These are phyloP conservation scores for Eupithecia abbreviata DNA, from an alignment of 2,888 invertebrate genomes.

Conservation along the genomic window DNA sequence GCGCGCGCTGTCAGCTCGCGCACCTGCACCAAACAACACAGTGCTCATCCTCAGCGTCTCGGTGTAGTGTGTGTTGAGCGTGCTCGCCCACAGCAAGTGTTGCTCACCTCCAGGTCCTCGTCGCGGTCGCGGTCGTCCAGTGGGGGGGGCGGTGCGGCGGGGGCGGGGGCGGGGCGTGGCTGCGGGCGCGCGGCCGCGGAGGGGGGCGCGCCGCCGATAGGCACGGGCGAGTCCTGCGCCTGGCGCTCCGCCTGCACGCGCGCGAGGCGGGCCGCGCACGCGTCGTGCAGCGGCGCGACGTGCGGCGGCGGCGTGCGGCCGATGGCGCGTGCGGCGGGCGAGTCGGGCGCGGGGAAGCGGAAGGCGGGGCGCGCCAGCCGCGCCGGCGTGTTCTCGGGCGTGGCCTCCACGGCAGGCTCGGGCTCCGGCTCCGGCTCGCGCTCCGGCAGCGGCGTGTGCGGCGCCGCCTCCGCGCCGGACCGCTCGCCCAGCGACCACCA, in stretches of 20 bases:
- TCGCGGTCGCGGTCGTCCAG: slow-evolving; percentile 46
- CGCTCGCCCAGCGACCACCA: slow-evolving; percentile 77
- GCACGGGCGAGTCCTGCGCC: slow-evolving; percentile 74
- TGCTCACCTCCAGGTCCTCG: slow-evolving; percentile 60
- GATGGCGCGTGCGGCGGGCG: slow-evolving; percentile 57
- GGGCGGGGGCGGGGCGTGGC: slow-evolving; percentile 57
- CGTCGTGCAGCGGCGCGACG: slow-evolving; percentile 63
- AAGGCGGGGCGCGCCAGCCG: slow-evolving; percentile 86
- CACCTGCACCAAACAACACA: slow-evolving; percentile 22
- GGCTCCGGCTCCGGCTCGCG: slow-evolving; percentile 88
- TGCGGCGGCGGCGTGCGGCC: slow-evolving; percentile 51
- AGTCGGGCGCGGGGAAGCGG: slow-evolving; percentile 60
- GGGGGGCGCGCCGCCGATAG: slow-evolving; percentile 71
- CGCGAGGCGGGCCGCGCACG: slow-evolving; percentile 66
- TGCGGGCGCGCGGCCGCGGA: slow-evolving; percentile 63
- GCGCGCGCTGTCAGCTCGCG: slow-evolving; percentile 46
- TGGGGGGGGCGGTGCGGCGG: slow-evolving; percentile 50
- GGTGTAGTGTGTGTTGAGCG: no score
- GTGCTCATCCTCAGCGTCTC: no score
- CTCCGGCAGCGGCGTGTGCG: slow-evolving; percentile 80
- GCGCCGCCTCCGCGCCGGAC: slow-evolving; percentile 85
- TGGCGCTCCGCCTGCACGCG: slow-evolving; percentile 80
- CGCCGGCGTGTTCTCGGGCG: slow-evolving; percentile 91
- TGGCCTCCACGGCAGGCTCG: slow-evolving; percentile 62
- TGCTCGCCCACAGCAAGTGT: no score